Base-by-base conservation (phyloP, 2,888 invertebrate genomes). In the Ectemnius continuus region DNA sequence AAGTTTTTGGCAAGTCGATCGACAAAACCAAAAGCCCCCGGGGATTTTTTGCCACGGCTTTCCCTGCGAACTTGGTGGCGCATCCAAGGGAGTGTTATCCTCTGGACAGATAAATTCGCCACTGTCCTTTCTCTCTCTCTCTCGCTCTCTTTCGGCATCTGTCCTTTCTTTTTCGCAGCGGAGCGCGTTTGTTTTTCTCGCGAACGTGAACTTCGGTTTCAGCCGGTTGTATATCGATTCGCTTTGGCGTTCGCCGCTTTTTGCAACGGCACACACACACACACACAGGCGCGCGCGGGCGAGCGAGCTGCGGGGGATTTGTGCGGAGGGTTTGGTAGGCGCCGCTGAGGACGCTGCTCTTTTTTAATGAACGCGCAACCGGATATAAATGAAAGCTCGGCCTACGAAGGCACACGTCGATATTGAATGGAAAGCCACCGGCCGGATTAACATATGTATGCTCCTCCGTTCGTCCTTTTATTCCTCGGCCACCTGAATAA, bases 231-330 rank as follows among this genome's bases (percentile, higher is more conserved):
- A 52, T 16, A 16, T 52, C 52, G 52, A 52, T 52, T 52, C 52
- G 52, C n/a, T 52, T 52, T 52, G 16, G 52, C 52, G 52, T 52
- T 52, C n/a, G 52, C 16, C 52, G n/a, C 52, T 52, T 52, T 52
- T 52, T 52, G 5, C 52, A 52, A 5, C 16, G 14, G 2, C 16
- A 52, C 16, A 52, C 52, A 16, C 16, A 52, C 16, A 52, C 52
- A 52, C 16, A 52, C 36, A 36, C 23, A 23, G 3, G 3, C 23
- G 3, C 23, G 3, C 23, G 3, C 23, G 3, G 1, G 2, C 11
- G 47, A 52, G 2, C 11, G 47, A 52, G 52, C 52, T 52, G 52
- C 2, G 52, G 16, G 52, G 52, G 52, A 52, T 52, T 52, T 36
- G 36, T 2, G 16, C 52, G 16, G 52, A 16, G 16, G 52, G 52